A percentile compares a stretch with the other conserved stretches of the same genome.
Conservation (phyloP, 2,113 vertebrate species). For the Ariopsis seemanni region DNA sequence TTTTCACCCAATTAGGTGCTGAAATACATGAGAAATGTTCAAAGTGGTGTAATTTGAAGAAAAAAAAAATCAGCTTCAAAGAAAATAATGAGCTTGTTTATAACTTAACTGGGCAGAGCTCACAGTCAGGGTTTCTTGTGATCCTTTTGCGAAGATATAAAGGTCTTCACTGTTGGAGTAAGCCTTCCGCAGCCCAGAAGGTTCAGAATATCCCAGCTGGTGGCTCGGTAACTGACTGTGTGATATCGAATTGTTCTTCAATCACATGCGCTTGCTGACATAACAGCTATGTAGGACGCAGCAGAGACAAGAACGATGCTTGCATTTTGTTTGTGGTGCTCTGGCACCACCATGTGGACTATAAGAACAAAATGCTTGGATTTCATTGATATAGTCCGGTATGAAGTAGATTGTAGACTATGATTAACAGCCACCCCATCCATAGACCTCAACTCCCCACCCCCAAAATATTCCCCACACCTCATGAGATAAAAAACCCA, state of each 20-base stretch:
- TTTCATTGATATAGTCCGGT: not conserved
- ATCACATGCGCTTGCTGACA: conserved; percentile 22
- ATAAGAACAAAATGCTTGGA: not conserved
- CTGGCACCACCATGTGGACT: conserved; percentile 62
- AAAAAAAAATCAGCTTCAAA: not conserved
- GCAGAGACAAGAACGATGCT: not conserved
- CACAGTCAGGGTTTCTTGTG: not conserved
- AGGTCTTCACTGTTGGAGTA: conserved; percentile 1
- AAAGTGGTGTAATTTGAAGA: not conserved
- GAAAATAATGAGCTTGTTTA: not conserved
- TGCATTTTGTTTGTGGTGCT: not conserved
- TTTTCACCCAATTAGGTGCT: not conserved
- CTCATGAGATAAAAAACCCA: not conserved
- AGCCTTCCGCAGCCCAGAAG: not conserved
- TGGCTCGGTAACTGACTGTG: not conserved
- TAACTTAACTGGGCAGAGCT: not conserved
- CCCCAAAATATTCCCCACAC: not conserved
- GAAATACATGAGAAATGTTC: not conserved
- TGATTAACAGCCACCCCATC: not conserved
- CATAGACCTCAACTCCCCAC: not conserved
- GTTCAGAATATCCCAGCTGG: not conserved
- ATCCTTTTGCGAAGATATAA: not conserved
- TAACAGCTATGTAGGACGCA: conserved; percentile 14
- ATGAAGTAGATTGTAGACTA: not conserved
- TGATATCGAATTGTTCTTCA: not conserved